Conservation (phyloP, 35 echinoderm and acorn worm species). For the Anneissia japonica region DNA sequence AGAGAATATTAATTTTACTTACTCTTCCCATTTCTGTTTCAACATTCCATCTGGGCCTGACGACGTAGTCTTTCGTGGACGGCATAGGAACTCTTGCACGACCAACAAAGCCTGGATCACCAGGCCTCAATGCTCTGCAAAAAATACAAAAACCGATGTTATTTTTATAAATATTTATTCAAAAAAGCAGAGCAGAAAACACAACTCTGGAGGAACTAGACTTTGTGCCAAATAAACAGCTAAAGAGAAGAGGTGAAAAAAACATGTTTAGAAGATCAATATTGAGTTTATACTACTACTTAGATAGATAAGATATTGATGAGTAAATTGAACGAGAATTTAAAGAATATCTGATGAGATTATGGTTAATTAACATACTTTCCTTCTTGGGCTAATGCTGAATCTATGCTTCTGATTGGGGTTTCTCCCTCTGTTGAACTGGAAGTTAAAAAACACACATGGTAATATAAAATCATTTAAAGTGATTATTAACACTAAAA, state of each 20-base stretch:
- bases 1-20: too few relatives aligned
- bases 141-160: background rate
- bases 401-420: conserved; percentile 29
- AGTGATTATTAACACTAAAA: too few relatives aligned
- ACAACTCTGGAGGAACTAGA: background rate
- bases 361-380: conserved; percentile 29
- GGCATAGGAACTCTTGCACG: conserved; percentile 91
- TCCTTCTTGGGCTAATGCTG: conserved; percentile 48
- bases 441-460: background rate
- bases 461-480: too few relatives aligned
- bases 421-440: conserved; percentile 42
- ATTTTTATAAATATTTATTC: background rate
- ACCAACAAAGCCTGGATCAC: conserved; percentile 84
- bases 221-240: background rate
- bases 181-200: background rate
- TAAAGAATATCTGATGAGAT: too few relatives aligned
- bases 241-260: background rate
- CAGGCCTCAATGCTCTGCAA: conserved; percentile 75
- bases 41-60: conserved; percentile 75
- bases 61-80: conserved; percentile 88
- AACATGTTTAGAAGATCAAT: background rate
- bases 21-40: conserved; percentile 78
- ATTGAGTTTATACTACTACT: background rate
- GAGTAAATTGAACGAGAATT: too few relatives aligned
- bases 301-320: too few relatives aligned